Evolutionary conservation across 2,113 vertebrate genomes (phyloP), one percentile per base, ranked within the genome.

Genomic region (Siphamia tubifer): DNA sequence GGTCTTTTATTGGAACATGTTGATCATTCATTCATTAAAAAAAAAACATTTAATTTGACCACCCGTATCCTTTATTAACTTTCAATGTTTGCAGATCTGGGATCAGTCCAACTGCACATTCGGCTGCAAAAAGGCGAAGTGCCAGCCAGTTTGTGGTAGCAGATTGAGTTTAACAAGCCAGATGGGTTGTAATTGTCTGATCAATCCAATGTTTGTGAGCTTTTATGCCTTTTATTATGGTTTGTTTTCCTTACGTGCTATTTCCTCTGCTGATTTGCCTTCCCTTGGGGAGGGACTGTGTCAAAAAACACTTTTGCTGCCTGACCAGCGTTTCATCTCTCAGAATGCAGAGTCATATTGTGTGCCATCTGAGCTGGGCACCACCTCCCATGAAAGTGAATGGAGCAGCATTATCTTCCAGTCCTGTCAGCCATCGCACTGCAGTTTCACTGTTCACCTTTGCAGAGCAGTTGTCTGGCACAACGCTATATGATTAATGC

Each of bases 151-250:
- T 79, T 77, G 84, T 88, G 88, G 90, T 91, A 95, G 90, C 96
- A 98, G 96, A 95, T 98, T 98, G 96, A 89, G 85, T 95, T 98
- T 98, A 97, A 99, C 95, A 95, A 94, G 94, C 95, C 96, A 98
- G 97, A 96, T 97, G 95, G 95, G 85, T 94, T 93, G 89, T 98
- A 97, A 98, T 97, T 92, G 93, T 95, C 93, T 93, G 94, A 96
- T 95, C 95, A 95, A 94, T 96, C 92, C 94, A 94, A 93, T 97
- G 94, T 98, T 97, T 97, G 92, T 93, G 93, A 92, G 92, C 84
- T 94, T 96, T 96, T 95, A 96, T 96, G 94, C 90, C 89, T 95
- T 95, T 92, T 90, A 89, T 96, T 96, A 98, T 89, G 94, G 92
- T 93, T 94, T 98, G 94, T 96, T 97, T 95, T 94, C 85, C 90